Percentiles rank a stretch among this genome's conserved stretches.
These are phyloP conservation scores for Linyphia triangularis DNA, from an alignment of 2,888 invertebrate genomes.

Conservation along the genomic window DNA sequence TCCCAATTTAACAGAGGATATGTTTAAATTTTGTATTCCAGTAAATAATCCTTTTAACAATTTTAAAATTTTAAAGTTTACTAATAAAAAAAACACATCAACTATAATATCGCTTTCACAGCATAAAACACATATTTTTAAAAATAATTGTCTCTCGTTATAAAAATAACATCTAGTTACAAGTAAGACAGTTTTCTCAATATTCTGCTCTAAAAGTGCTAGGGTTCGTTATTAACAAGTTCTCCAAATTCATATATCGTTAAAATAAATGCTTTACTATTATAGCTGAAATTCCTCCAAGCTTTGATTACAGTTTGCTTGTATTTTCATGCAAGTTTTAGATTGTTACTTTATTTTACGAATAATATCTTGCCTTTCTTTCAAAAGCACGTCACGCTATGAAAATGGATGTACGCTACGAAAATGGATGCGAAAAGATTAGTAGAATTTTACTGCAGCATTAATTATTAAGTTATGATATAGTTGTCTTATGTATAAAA, in stretches of 20 bases:
- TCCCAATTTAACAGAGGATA: too few relatives aligned
- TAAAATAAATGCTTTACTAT: conserved; percentile 20
- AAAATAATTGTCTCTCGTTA: too few relatives aligned
- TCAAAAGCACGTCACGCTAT: too few relatives aligned
- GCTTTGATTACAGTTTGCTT: conserved; percentile 69
- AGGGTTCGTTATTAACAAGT: conserved; percentile 5
- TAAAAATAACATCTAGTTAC: too few relatives aligned
- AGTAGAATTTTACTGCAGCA: neutral
- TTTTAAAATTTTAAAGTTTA: too few relatives aligned
- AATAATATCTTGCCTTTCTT: neutral
- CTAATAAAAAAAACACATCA: too few relatives aligned
- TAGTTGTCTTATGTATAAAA: neutral
- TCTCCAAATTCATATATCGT: conserved; percentile 16
- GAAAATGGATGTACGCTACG: too few relatives aligned
- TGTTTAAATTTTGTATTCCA: too few relatives aligned
- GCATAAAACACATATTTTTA: too few relatives aligned
- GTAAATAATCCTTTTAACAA: too few relatives aligned
- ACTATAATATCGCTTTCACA: too few relatives aligned
- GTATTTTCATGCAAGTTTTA: conserved; percentile 21
- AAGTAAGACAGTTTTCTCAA: too few relatives aligned
- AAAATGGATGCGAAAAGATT: neutral
- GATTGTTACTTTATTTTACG: conserved; percentile 37
- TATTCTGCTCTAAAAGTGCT: neutral
- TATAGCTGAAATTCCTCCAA: conserved; percentile 25
- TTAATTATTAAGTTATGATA: neutral